phyloP scores from a whole-genome alignment of 2,888 invertebrate genomes.

The Holacanthella duospinosa region DNA sequence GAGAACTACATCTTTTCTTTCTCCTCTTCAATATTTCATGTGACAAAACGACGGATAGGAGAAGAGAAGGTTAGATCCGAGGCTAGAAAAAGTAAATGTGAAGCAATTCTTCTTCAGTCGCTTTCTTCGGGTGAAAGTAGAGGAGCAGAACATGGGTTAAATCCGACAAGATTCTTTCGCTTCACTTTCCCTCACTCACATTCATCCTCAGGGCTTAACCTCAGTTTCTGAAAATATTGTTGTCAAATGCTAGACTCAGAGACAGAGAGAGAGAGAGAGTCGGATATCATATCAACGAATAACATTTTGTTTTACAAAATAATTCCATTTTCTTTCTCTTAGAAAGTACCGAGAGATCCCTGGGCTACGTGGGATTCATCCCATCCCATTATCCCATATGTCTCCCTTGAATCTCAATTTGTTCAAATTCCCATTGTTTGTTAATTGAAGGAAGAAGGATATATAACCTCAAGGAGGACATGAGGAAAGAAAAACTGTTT shows the following conservation, averaged over 20 bases:
- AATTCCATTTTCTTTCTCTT: too few relatives aligned
- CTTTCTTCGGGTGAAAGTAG: not conserved
- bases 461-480: not conserved
- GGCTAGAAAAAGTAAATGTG: not conserved
- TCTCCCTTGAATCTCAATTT: not conserved
- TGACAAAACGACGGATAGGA: constrained; percentile 23
- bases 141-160: constrained; percentile 8
- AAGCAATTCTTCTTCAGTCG: constrained; percentile 3
- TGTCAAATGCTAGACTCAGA: too few relatives aligned
- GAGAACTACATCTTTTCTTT: constrained; percentile 23
- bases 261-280: too few relatives aligned
- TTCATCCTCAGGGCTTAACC: constrained; percentile 25
- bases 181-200: constrained; percentile 23
- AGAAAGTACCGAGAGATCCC: too few relatives aligned
- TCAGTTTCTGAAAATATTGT: constrained; percentile 1
- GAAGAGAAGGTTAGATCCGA: not conserved
- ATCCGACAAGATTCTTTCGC: constrained; percentile 25
- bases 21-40: constrained; percentile 35
- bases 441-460: not conserved
- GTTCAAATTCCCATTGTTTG: too few relatives aligned
- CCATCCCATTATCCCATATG: too few relatives aligned
- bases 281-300: too few relatives aligned
- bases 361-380: too few relatives aligned
- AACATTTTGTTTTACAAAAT: too few relatives aligned
- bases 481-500: not conserved